Percentiles rank a stretch among this genome's conserved stretches.
Evolutionary conservation across 2,113 vertebrate genomes (phyloP).

Genomic region (Corythornis vintsioides): DNA sequence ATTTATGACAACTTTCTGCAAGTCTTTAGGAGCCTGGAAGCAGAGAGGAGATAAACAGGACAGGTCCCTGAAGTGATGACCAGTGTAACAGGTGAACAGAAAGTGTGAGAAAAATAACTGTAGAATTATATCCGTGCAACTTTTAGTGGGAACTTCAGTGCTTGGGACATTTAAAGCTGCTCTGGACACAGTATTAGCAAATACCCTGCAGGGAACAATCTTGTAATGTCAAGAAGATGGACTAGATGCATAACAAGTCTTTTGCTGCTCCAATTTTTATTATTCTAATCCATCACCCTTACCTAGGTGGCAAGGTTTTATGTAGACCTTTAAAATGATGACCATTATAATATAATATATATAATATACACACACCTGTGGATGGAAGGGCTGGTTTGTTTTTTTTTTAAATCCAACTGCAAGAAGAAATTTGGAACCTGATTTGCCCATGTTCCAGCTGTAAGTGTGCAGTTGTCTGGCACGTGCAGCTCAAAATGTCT

Average conservation of each 20-base stretch:
- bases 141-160: neutral
- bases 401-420: neutral
- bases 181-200: slow-evolving; percentile 3
- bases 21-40: neutral
- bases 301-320: neutral
- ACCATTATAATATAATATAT: slow-evolving; percentile 33
- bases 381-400: neutral
- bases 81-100: neutral
- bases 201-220: slow-evolving; percentile 14
- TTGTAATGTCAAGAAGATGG: neutral
- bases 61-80: neutral
- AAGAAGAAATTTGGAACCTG: neutral
- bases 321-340: slow-evolving; percentile 38
- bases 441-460: neutral
- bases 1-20: neutral
- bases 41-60: neutral
- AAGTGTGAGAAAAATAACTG: neutral
- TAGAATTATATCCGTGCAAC: neutral
- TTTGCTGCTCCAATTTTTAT: slow-evolving; percentile 49
- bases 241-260: slow-evolving; percentile 34
- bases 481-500: neutral
- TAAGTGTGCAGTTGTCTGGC: neutral
- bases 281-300: slow-evolving; percentile 42
- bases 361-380: neutral
- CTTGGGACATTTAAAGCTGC: slow-evolving; percentile 27